These are phyloP conservation scores for Alcedo atthis DNA, from an alignment of 2,797 vertebrate genomes.

Conservation along the genomic window DNA sequence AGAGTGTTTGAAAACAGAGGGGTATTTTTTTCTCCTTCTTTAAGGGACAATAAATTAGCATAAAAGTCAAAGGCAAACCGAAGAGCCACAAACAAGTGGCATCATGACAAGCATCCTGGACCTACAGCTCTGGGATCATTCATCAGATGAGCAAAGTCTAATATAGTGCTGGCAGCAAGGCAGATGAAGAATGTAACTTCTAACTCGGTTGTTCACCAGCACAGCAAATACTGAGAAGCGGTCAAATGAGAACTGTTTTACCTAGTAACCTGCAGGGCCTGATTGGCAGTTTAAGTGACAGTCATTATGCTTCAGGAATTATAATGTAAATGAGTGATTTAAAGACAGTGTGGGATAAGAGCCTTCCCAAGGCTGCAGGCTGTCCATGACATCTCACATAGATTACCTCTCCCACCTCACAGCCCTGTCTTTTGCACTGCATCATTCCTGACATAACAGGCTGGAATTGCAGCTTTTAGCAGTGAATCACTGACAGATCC, in stretches of 20 bases:
- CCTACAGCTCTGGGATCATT: neutral
- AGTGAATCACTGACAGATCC: neutral
- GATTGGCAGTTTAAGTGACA: neutral
- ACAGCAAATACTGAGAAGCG: neutral
- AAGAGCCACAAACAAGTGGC: neutral
- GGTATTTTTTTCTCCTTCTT: neutral
- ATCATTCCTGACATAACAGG: neutral
- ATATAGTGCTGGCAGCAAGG: neutral
- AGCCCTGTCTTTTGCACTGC: neutral
- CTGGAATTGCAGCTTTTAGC: neutral
- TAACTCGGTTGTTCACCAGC: neutral
- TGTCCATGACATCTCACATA: neutral
- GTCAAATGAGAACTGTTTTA: neutral
- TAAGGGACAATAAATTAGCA: neutral
- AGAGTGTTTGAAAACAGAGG: neutral
- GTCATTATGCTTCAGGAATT: neutral
- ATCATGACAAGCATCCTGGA: neutral
- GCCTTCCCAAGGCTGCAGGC: neutral
- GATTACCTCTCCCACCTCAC: neutral
- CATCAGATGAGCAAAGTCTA: neutral
- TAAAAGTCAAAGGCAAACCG: neutral
- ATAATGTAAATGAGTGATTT: neutral
- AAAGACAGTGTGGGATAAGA: neutral
- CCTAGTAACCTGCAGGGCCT: neutral
- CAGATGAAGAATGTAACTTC: neutral